A percentile compares a stretch with the other conserved stretches of the same genome.
Evolutionary conservation across 1,140 invertebrate species (phyloP).

Genomic region (Ceratosolen solmsi): DNA sequence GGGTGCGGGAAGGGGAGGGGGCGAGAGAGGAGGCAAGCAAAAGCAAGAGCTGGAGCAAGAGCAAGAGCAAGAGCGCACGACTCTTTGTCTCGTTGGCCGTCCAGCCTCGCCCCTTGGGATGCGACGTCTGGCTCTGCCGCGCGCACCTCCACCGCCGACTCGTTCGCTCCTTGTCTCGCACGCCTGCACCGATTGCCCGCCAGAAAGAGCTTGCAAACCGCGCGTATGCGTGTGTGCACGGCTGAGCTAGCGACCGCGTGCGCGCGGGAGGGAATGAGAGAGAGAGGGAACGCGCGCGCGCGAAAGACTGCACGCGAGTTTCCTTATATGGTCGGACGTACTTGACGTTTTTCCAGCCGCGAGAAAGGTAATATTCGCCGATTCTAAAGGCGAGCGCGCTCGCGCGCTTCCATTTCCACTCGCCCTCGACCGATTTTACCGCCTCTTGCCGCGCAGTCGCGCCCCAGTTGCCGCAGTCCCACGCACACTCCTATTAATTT

Average conservation of each 20-base stretch:
- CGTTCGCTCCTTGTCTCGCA: background rate
- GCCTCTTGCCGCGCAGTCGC: background rate
- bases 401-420: slow-evolving; percentile 5
- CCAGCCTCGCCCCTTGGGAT: too few species aligned
- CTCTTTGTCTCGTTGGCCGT: too few species aligned
- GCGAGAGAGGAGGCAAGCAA: background rate
- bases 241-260: background rate
- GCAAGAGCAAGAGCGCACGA: background rate
- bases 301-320: slow-evolving; percentile 54
- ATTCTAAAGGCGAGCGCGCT: background rate
- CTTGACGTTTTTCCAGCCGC: slow-evolving; percentile 56
- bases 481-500: too few species aligned
- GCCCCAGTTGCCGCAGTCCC: background rate
- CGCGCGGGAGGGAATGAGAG: background rate
- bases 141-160: background rate
- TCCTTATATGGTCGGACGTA: slow-evolving; percentile 61
- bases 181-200: too few species aligned
- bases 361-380: slow-evolving; percentile 46
- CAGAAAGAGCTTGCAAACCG: too few species aligned
- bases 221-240: too few species aligned
- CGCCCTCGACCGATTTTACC: slow-evolving; percentile 28
- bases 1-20: background rate
- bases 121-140: too few species aligned
- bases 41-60: background rate
- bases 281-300: slow-evolving; percentile 19